Conservation (phyloP, 1,140 invertebrate species). For the Thaumetopoea pityocampa region DNA sequence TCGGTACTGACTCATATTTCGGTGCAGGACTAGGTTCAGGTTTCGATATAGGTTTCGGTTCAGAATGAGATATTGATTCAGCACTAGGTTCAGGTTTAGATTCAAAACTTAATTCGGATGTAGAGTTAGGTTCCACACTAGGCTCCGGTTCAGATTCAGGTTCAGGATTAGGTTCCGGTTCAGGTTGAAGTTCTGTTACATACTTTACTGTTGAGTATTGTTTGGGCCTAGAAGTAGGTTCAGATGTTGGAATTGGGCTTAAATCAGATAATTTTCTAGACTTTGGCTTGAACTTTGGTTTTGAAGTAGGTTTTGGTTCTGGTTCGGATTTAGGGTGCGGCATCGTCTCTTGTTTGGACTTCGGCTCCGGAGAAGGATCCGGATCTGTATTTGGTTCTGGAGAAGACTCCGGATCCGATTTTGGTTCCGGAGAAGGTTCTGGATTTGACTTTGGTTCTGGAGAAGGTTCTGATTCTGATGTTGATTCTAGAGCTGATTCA, state of each 20-base stretch:
- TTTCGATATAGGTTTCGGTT: constrained; percentile 43
- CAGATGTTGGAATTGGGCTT: constrained; percentile 46
- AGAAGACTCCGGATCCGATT: constrained; percentile 58
- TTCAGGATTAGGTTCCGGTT: constrained; percentile 66
- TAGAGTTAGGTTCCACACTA: constrained; percentile 28
- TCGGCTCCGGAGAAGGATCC: constrained; percentile 42
- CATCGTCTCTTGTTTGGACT: constrained; percentile 32
- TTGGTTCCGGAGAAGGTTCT: constrained; percentile 61
- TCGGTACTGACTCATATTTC: constrained; percentile 16
- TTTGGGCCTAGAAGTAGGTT: constrained; percentile 32
- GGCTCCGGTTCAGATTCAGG: constrained; percentile 57
- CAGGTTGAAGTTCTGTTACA: constrained; percentile 45
- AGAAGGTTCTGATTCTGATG: constrained; percentile 54
- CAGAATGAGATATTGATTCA: constrained; percentile 28
- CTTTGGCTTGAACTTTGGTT: constrained; percentile 70
- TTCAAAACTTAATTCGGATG: constrained; percentile 52
- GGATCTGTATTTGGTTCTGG: constrained; percentile 45
- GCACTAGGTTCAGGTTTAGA: constrained; percentile 45
- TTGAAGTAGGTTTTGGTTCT: constrained; percentile 57
- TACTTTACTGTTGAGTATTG: no score
- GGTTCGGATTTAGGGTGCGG: constrained; percentile 40
- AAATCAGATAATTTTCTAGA: constrained; percentile 39
- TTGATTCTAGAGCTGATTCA: constrained; percentile 43
- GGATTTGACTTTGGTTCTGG: constrained; percentile 37
- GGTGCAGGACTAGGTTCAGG: constrained; percentile 26